Conservation (phyloP, 2,113 vertebrate genomes). For the Paracanthobrama guichenoti region DNA sequence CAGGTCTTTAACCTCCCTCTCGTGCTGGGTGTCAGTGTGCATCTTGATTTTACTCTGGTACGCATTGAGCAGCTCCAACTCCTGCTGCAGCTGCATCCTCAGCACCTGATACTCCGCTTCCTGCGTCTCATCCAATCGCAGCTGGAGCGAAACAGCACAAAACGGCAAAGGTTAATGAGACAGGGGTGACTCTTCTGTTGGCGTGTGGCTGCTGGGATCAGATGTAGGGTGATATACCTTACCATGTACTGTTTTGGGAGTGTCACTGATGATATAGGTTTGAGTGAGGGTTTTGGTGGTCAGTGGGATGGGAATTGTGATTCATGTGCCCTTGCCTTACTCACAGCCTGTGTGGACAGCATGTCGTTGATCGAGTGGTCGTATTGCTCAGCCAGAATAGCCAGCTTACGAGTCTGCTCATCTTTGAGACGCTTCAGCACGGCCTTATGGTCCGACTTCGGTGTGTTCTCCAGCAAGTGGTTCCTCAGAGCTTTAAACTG, state of each 20-base stretch:
- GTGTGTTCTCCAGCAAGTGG: slow-evolving; percentile 89
- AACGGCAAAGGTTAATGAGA: background rate
- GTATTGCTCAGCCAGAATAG: slow-evolving; percentile 89
- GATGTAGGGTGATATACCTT: background rate
- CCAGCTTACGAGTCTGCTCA: slow-evolving; percentile 90
- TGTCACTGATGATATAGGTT: background rate
- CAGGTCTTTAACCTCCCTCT: slow-evolving; percentile 87
- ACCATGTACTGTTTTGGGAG: background rate
- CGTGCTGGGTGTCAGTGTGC: slow-evolving; percentile 88
- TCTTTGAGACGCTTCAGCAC: slow-evolving; percentile 90
- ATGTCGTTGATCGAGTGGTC: slow-evolving; percentile 95
- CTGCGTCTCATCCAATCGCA: slow-evolving; percentile 89
- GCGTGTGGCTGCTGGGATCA: background rate
- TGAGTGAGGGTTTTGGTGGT: background rate
- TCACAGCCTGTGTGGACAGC: slow-evolving; percentile 92
- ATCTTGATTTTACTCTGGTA: slow-evolving; percentile 97
- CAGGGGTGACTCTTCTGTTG: background rate
- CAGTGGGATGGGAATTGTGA: slow-evolving; percentile 60
- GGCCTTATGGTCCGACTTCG: slow-evolving; percentile 89
- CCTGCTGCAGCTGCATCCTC: slow-evolving; percentile 90
- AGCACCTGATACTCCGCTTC: slow-evolving; percentile 89
- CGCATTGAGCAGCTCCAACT: slow-evolving; percentile 89
- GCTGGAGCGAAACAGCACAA: slow-evolving; percentile 63
- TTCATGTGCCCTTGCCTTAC: slow-evolving; percentile 70
- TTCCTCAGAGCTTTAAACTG: slow-evolving; percentile 91